Percentiles rank a stretch among this genome's conserved stretches.
phyloP scores from a whole-genome alignment of 2,113 vertebrate genomes.

The Herpetotheres cachinnans region DNA sequence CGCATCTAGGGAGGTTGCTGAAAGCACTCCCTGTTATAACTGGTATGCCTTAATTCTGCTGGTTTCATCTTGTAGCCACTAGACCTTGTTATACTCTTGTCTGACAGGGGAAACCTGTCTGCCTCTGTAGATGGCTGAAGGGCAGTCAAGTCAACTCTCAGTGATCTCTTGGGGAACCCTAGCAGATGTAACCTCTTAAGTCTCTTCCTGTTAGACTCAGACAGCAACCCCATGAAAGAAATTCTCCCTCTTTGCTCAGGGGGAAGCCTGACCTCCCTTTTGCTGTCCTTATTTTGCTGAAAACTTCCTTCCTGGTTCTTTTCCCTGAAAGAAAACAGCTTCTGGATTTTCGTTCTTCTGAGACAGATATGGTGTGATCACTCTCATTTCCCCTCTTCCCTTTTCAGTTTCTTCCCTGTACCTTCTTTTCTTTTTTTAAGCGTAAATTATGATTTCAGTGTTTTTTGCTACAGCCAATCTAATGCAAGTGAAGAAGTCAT shows the following conservation, averaged over 20 bases:
- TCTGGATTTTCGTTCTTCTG: constrained; percentile 52
- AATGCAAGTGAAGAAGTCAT: background rate
- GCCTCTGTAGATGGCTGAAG: background rate
- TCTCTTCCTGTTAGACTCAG: constrained; percentile 54
- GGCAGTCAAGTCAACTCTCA: constrained; percentile 14
- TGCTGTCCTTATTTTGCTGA: constrained; percentile 35
- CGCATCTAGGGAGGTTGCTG: rapidly evolving
- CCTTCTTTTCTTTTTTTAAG: background rate
- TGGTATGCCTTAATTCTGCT: background rate
- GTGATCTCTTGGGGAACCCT: background rate
- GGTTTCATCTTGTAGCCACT: background rate
- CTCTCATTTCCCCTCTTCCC: constrained; percentile 18
- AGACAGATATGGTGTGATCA: background rate
- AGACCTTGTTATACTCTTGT: background rate
- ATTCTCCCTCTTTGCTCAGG: constrained; percentile 45
- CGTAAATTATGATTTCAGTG: background rate
- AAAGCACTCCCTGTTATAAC: background rate
- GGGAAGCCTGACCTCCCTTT: constrained; percentile 52
- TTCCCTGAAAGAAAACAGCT: constrained; percentile 36
- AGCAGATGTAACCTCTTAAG: constrained; percentile 64
- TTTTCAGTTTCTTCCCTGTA: background rate
- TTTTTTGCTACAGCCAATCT: background rate
- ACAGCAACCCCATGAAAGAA: constrained; percentile 39
- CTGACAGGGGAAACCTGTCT: background rate
- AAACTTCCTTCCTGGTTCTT: constrained; percentile 65